Base-by-base conservation (phyloP, 2,797 vertebrate species). In the Argya squamiceps region DNA sequence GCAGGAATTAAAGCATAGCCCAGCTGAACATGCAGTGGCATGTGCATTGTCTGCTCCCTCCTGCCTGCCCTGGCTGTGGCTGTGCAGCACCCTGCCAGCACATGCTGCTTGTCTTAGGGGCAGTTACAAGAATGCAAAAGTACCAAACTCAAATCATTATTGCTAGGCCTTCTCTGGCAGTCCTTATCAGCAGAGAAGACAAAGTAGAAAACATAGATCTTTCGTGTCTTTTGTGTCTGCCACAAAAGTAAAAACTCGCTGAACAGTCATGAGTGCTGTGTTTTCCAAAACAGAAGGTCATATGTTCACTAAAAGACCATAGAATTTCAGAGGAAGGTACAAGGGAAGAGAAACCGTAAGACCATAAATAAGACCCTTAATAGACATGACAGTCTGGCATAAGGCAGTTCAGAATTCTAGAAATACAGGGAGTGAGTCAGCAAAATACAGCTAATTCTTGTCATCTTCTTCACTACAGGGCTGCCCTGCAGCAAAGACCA, bases 401-500 rank as follows among this genome's bases (percentile, higher is more conserved):
- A 62, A 70, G 68, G 15, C 32, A 50, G 24, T 50, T 82, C 49
- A 39, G 77, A 75, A 77, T 67, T 73, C 32, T 74, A 34, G 41
- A 74, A 62, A 15, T 58, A n/a, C 4, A 23, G 34, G 9, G 43
- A 32, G 19, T 49, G 47, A 62, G 12, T 68, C 50, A 62, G 44
- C 27, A 76, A 83, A 88, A 63, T 37, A 12, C 12, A 71, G 30
- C 46, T 93, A 81, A 93, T 53, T 89, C 56, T 88, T 88, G 64
- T 92, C 10, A 23, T 91, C 56, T 97, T 84, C 63, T 94, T 67
- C 79, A 44, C 41, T 39, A 55, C 20, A 98, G 98, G 96, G 56
- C 63, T 89, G 26, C 70, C 52, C 29, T 98, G 98, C 88, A 96
- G 52, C 63, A 98, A 96, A 84, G 98, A 98, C 95, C 98, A 97